Evolutionary conservation across 2,888 invertebrate genomes (phyloP), one percentile per base, ranked within the genome.

Genomic region (Chesias legatella): DNA sequence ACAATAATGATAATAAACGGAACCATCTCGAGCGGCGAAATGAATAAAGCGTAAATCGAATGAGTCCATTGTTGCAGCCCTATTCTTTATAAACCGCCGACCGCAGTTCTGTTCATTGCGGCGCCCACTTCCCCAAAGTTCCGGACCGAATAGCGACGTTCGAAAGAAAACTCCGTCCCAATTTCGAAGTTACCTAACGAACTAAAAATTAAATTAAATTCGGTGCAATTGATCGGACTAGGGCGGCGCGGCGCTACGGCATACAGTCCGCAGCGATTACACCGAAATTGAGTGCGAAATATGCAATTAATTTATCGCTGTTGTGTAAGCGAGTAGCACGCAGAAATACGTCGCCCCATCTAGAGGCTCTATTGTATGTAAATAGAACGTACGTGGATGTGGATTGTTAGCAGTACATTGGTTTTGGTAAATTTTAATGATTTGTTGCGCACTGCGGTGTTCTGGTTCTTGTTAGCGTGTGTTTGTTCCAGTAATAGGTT

Each of bases 351-450:
- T 72, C 71, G 69, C 70, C 69, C 72, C 54, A 55, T 51, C 46
- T 51, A 37, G 43, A 51, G 59, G 45, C 55, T 17, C 13, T 53
- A 55, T 63, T 65, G 60, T 64, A 67, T 65, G 64, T 66, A 73
- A 79, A 79, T 66, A 63, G 58, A 57, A 52, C 49, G 56, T 58
- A 64, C 63, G 65, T 63, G n/a, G n/a, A n/a, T n/a, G n/a, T n/a
- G 71, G 54, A 71, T 72, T 72, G 74, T 73, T 72, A 68, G 66
- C 64, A 65, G 71, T 62, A 58, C 67, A 57, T 64, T 60, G 73
- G 69, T 73, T 79, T 74, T 67, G 71, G 63, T 78, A 68, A 78
- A 81, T 78, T 80, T 81, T 77, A 76, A 75, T 74, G 34, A 66
- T 63, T 68, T 74, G 81, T 40, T 36, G 67, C 83, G 81, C 82